phyloP scores from a whole-genome alignment of 1,140 invertebrate genomes.

The Brachionus koreanus region DNA sequence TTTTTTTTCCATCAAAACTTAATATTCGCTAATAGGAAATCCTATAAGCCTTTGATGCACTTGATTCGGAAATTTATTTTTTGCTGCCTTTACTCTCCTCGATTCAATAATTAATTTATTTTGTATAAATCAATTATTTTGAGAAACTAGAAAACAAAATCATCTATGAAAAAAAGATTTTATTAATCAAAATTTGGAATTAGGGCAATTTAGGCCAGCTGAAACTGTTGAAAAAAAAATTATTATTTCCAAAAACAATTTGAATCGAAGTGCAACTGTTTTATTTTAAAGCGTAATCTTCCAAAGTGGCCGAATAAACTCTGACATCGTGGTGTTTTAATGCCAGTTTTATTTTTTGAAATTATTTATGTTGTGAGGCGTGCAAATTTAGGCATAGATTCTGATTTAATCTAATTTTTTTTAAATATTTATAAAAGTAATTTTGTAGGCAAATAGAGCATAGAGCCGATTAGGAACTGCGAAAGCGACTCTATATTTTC shows the following conservation, averaged over 20 bases:
- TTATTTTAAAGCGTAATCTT: background rate
- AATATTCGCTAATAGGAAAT: background rate
- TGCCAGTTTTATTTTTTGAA: background rate
- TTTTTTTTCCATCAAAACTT: background rate
- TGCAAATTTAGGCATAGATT: background rate
- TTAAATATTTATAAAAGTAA: background rate
- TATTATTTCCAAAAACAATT: background rate
- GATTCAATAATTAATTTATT: background rate
- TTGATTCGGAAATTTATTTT: slow-evolving; percentile 37
- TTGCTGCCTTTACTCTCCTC: background rate
- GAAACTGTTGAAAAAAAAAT: background rate
- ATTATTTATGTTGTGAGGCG: background rate
- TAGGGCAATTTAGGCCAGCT: background rate
- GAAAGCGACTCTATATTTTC: no score
- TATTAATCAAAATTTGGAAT: background rate
- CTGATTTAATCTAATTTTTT: background rate
- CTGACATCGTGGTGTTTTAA: background rate
- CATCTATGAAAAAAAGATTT: background rate
- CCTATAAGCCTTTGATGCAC: background rate
- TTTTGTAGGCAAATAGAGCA: background rate
- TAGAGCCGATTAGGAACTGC: background rate
- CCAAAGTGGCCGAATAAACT: background rate
- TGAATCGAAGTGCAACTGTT: background rate
- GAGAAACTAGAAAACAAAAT: background rate
- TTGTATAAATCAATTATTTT: background rate